Evolutionary conservation across 2,113 vertebrate genomes (phyloP).

Genomic region (Chlorodrepanis virens): DNA sequence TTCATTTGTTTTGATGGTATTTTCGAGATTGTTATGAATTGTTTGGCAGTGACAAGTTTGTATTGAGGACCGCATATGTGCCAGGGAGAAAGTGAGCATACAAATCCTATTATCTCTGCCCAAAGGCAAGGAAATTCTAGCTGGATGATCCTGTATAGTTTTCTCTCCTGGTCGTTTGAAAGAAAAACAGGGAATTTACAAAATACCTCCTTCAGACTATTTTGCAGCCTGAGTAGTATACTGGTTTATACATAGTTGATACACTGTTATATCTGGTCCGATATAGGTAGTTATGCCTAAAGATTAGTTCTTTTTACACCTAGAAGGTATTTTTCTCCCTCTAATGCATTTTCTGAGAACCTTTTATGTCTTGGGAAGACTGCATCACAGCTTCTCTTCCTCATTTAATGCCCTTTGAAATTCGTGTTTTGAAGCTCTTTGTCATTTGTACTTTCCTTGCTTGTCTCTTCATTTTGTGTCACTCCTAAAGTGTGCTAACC

Average conservation of each 20-base stretch:
- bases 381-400: background rate
- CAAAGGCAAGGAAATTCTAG: background rate
- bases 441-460: background rate
- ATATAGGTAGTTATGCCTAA: background rate
- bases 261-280: background rate
- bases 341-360: background rate
- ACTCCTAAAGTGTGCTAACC: background rate
- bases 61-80: background rate
- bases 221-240: background rate
- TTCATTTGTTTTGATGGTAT: background rate
- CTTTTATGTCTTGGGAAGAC: background rate
- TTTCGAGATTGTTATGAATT: background rate
- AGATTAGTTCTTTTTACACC: background rate
- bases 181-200: background rate
- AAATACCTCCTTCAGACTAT: background rate
- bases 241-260: background rate
- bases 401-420: background rate
- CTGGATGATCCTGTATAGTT: background rate
- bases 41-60: background rate
- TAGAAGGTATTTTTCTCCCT: background rate
- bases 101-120: background rate
- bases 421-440: background rate
- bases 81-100: background rate
- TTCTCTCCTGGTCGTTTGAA: background rate
- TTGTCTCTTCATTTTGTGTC: background rate